Percentiles rank a stretch among this genome's conserved stretches.
These are phyloP conservation scores for Actias luna DNA, from an alignment of 2,888 invertebrate genomes.

Conservation along the genomic window DNA sequence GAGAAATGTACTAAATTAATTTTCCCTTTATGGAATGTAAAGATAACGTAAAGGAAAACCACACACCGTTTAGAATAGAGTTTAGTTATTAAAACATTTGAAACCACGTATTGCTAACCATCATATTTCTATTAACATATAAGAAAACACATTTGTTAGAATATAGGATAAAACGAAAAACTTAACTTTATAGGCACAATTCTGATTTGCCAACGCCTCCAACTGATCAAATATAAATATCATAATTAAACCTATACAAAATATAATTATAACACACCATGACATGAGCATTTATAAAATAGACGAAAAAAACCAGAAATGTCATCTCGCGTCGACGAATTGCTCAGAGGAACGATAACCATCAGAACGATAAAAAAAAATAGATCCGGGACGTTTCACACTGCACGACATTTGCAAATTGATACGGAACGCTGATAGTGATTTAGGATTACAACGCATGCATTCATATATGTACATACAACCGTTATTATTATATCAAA, in stretches of 20 bases:
- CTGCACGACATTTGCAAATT: slow-evolving; percentile 38
- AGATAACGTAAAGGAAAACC: too few relatives aligned
- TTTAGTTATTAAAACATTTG: too few relatives aligned
- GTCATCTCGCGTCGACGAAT: slow-evolving; percentile 5
- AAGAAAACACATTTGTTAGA: too few relatives aligned
- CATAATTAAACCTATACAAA: not conserved
- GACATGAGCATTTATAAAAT: not conserved
- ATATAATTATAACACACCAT: not conserved
- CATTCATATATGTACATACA: not conserved
- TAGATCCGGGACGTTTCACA: slow-evolving; percentile 47
- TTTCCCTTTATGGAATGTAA: too few relatives aligned
- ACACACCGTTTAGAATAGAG: too few relatives aligned
- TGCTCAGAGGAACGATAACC: not conserved
- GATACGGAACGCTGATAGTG: slow-evolving; percentile 42
- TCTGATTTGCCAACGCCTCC: not conserved
- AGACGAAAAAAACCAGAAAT: slow-evolving; percentile 12
- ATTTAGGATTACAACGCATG: slow-evolving; percentile 19
- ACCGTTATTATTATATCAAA: not conserved
- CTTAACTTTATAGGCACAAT: not conserved
- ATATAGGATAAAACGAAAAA: not conserved
- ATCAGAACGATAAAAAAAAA: slow-evolving; percentile 33
- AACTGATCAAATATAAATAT: not conserved
- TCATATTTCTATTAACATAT: too few relatives aligned
- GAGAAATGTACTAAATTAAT: not conserved
- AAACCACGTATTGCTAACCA: too few relatives aligned